A percentile compares a stretch with the other conserved stretches of the same genome.
phyloP scores from a whole-genome alignment of 2,113 vertebrate species.

The Pampusana beccarii region DNA sequence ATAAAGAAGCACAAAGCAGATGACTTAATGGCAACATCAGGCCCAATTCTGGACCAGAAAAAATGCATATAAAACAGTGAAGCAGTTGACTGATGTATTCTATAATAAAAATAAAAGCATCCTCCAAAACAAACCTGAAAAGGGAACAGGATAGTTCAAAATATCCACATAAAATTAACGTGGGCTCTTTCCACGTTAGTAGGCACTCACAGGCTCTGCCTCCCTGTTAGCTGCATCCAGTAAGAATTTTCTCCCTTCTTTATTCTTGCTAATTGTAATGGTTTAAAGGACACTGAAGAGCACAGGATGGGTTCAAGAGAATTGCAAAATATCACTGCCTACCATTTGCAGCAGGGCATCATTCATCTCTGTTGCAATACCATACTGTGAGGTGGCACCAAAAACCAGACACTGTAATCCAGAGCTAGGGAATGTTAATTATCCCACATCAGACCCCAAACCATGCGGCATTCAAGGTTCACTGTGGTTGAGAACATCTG shows the following conservation, averaged over 20 bases:
- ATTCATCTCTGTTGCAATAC: constrained; percentile 40
- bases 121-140: neutral
- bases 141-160: neutral
- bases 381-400: constrained; percentile 41
- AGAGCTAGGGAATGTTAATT: constrained; percentile 19
- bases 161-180: neutral
- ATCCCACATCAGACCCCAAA: neutral
- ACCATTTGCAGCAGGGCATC: constrained; percentile 1
- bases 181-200: neutral
- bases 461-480: neutral
- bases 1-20: constrained; percentile 15
- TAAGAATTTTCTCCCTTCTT: neutral
- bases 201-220: neutral
- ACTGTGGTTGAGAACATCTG: neutral
- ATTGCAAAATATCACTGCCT: neutral
- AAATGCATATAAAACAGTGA: neutral
- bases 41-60: neutral
- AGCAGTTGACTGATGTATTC: neutral
- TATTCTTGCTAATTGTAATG: neutral
- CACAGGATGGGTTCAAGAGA: constrained; percentile 47
- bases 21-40: neutral
- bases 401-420: neutral
- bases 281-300: constrained; percentile 50
- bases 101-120: neutral
- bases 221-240: neutral